Conservation (phyloP, 2,113 vertebrate genomes). For the Cyprinus carpio region DNA sequence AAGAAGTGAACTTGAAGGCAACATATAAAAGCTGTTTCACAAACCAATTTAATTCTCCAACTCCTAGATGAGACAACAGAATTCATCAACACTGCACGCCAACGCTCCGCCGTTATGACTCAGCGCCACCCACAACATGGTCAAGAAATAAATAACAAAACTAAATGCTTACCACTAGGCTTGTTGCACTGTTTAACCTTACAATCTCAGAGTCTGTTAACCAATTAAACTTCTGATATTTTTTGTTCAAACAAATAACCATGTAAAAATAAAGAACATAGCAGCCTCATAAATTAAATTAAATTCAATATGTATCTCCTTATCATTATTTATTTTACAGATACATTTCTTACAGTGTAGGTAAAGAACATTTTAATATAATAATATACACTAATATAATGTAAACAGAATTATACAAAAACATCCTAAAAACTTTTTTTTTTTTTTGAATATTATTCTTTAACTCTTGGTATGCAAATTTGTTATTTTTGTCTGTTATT, state of each 20-base stretch:
- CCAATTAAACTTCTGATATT: neutral
- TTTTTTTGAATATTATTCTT: too few species aligned
- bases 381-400: too few species aligned
- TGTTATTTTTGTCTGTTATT: too few species aligned
- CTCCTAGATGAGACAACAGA: slow-evolving; percentile 9
- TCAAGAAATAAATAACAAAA: slow-evolving; percentile 1
- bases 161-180: neutral
- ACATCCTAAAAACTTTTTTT: too few species aligned
- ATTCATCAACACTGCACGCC: slow-evolving; percentile 5
- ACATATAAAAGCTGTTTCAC: neutral
- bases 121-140: neutral
- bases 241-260: neutral
- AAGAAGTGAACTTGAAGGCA: slow-evolving; percentile 22
- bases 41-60: neutral
- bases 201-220: neutral
- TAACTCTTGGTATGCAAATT: too few species aligned
- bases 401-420: too few species aligned
- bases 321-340: too few species aligned
- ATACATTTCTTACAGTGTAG: too few species aligned
- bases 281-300: neutral
- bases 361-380: too few species aligned
- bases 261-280: neutral
- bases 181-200: neutral
- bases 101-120: neutral
- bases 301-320: neutral